Conservation (phyloP, 2,797 vertebrate genomes). For the Falco novaeseelandiae region DNA sequence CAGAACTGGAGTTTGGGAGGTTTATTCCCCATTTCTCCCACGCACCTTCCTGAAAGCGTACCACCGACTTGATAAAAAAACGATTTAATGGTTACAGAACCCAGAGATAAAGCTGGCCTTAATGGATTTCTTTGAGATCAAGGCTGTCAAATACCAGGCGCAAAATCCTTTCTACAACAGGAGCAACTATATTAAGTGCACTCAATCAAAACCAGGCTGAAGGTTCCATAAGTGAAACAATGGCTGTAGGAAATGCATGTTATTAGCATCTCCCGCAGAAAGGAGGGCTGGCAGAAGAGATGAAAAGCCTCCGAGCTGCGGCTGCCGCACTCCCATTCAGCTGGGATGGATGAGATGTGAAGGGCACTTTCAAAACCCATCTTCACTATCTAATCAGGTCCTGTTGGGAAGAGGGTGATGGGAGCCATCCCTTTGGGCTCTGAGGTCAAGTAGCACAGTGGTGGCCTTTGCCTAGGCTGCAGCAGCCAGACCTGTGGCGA, state of each 20-base stretch:
- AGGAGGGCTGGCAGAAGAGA: neutral
- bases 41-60: neutral
- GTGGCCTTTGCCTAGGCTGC: neutral
- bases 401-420: neutral
- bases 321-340: neutral
- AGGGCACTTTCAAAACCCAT: rapidly evolving
- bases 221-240: neutral
- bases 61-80: neutral
- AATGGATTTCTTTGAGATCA: constrained; percentile 50
- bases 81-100: neutral
- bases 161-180: neutral
- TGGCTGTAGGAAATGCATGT: neutral
- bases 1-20: neutral
- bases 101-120: neutral
- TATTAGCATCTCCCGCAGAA: neutral
- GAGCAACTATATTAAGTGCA: constrained; percentile 12
- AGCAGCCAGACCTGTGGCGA: rapidly evolving
- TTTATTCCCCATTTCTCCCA: neutral
- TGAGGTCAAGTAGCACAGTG: rapidly evolving
- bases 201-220: neutral
- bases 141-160: constrained; percentile 20
- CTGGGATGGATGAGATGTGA: neutral
- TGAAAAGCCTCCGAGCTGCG: neutral
- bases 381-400: rapidly evolving
- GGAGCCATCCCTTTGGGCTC: neutral